A percentile compares a stretch with the other conserved stretches of the same genome.
Conservation (phyloP, 2,888 invertebrate genomes). For the Vanessa cardui region DNA sequence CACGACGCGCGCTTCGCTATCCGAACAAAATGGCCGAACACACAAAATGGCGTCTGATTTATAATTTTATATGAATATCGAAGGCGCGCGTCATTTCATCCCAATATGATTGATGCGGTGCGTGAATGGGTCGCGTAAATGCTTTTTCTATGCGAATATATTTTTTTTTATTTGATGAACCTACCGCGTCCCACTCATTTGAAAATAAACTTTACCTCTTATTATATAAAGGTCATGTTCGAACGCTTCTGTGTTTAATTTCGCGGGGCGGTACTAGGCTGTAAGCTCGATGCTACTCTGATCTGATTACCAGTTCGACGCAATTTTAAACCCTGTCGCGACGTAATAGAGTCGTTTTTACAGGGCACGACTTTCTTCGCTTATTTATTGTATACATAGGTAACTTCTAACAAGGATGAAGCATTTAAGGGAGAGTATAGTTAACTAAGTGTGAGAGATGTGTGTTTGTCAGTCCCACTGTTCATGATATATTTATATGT, state of each 20-base stretch:
- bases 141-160: constrained; percentile 44
- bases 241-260: constrained; percentile 1
- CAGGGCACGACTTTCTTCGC: constrained; percentile 26
- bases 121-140: constrained; percentile 39
- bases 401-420: constrained; percentile 39
- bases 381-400: constrained; percentile 41
- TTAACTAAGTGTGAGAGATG: constrained; percentile 47
- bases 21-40: constrained; percentile 28
- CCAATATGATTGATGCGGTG: constrained; percentile 32
- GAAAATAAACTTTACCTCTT: constrained; percentile 5
- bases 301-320: constrained; percentile 18
- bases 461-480: constrained; percentile 47
- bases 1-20: constrained; percentile 1
- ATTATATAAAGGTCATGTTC: neutral
- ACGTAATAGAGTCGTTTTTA: constrained; percentile 11
- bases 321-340: constrained; percentile 20
- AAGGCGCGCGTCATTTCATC: constrained; percentile 18
- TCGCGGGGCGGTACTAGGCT: constrained; percentile 15
- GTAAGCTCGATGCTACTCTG: constrained; percentile 15
- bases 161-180: constrained; percentile 17
- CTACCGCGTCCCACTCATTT: constrained; percentile 4
- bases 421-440: constrained; percentile 61
- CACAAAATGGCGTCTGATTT: constrained; percentile 22
- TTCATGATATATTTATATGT: constrained; percentile 47
- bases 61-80: constrained; percentile 16